Percentiles rank a stretch among this genome's conserved stretches.
Conservation (phyloP, 2,113 vertebrate genomes). For the Abramis brama region DNA sequence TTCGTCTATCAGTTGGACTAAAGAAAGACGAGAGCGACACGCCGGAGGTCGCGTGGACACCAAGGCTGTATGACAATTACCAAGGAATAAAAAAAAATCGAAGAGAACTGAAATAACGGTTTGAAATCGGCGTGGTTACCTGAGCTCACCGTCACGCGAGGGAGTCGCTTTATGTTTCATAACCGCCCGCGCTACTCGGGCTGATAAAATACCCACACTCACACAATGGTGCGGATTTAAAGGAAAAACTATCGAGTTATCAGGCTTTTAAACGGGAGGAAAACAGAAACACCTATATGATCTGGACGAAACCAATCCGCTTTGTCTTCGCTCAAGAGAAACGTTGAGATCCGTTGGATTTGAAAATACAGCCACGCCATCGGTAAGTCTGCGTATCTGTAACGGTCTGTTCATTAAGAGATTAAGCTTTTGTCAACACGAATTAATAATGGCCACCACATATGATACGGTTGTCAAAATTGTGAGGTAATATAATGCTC, state of each 20-base stretch:
- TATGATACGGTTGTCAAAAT: not conserved
- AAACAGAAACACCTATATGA: constrained; percentile 36
- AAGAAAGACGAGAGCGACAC: constrained; percentile 20
- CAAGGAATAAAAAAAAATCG: not conserved
- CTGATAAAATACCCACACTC: not conserved
- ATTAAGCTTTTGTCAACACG: not conserved
- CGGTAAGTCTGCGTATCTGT: constrained; percentile 28
- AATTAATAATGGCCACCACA: not conserved
- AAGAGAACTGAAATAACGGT: constrained; percentile 7
- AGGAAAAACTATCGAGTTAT: not conserved
- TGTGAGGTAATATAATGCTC: not conserved
- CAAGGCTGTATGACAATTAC: not conserved
- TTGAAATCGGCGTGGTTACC: constrained; percentile 23
- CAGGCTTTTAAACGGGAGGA: constrained; percentile 7
- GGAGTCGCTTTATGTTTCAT: constrained; percentile 42
- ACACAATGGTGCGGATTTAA: constrained; percentile 52
- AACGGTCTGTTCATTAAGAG: not conserved
- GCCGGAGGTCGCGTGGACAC: constrained; percentile 25
- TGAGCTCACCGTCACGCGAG: constrained; percentile 34
- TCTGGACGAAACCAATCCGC: constrained; percentile 10
- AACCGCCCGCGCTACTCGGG: constrained; percentile 36
- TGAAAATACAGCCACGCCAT: constrained; percentile 39
- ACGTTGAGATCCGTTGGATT: not conserved
- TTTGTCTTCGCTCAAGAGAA: not conserved
- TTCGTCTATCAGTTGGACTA: constrained; percentile 38